These are phyloP conservation scores for Typhlichthys eigenmanni DNA, from an alignment of 2,797 vertebrate genomes.

Conservation along the genomic window DNA sequence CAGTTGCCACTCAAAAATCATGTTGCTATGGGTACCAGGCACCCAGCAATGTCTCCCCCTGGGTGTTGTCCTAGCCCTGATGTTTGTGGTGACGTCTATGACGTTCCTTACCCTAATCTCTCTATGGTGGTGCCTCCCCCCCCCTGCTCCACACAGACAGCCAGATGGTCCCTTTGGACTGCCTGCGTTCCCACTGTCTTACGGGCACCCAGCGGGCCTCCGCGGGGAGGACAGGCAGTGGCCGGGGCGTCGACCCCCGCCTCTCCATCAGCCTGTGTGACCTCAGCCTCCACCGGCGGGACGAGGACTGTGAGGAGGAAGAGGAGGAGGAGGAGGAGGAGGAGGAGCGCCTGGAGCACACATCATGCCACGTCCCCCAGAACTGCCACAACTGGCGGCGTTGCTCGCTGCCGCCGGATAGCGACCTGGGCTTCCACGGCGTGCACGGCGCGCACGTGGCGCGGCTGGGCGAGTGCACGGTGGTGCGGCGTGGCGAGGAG, in stretches of 20 bases:
- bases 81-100: slow-evolving; percentile 5
- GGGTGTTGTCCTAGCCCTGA: background rate
- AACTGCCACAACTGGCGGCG: slow-evolving; percentile 92
- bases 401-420: slow-evolving; percentile 85
- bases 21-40: no score
- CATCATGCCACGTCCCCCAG: slow-evolving; percentile 87
- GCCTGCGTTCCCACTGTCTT: slow-evolving; percentile 84
- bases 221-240: slow-evolving; percentile 73
- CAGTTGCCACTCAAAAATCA: no score
- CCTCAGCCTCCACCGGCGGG: slow-evolving; percentile 85
- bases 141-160: slow-evolving; percentile 78
- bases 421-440: slow-evolving; percentile 87
- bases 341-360: slow-evolving; percentile 34
- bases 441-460: slow-evolving; percentile 84
- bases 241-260: slow-evolving; percentile 81
- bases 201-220: slow-evolving; percentile 82
- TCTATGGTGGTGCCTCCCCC: background rate
- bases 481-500: slow-evolving; percentile 83
- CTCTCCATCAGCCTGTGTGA: slow-evolving; percentile 90
- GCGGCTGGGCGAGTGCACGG: slow-evolving; percentile 86
- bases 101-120: background rate
- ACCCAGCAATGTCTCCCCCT: no score
- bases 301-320: slow-evolving; percentile 34
- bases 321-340: slow-evolving; percentile 43
- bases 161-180: slow-evolving; percentile 87